Evolutionary conservation across 2,888 invertebrate species (phyloP), one percentile per base, ranked within the genome.

Genomic region (Timema cristinae): DNA sequence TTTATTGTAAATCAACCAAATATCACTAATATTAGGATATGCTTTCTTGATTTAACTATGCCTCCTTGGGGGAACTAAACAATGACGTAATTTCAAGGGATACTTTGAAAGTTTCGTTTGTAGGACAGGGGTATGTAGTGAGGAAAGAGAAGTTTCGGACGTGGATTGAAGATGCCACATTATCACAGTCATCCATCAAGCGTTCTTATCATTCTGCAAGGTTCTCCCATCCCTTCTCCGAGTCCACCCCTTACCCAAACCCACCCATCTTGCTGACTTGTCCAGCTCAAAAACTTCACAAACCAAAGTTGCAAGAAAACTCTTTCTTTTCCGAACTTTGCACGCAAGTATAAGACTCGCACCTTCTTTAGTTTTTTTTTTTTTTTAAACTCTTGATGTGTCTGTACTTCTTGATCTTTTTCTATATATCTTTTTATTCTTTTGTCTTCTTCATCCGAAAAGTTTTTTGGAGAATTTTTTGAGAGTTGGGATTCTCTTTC

Each of bases 101-200:
- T 32, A 32, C 32, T 32, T 32, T 1, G 32, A 4, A 32, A 32
- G 32, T 32, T 32, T 1, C 32, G 32, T 32, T 32, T 32, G 32
- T 32, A 32, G 32, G 32, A 32, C 32, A 32, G 32, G 32, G 32
- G 32, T 32, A 4, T 32, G 32, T 32, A 32, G 32, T 1, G 32
- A 1, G 32, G 32, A 32, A 32, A 32, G 32, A 4, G 32, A 32
- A 32, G 32, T 32, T 32, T 81, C 81, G 82, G 84, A 84, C 83
- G 81, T 81, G 83, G 82, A 84, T 84, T 84, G 84, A 84, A 83
- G 83, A 83, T 81, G 81, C 81, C 81, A 82, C 83, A 84, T 84
- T 84, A 84, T 84, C 84, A 82, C 84, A 80, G 77, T 78, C 82
- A 84, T 84, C 82, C 82, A 83, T 84, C 84, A 84, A 70, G 67